Evolutionary conservation across 2,113 vertebrate genomes (phyloP).

Genomic region (Holacanthus passer): DNA sequence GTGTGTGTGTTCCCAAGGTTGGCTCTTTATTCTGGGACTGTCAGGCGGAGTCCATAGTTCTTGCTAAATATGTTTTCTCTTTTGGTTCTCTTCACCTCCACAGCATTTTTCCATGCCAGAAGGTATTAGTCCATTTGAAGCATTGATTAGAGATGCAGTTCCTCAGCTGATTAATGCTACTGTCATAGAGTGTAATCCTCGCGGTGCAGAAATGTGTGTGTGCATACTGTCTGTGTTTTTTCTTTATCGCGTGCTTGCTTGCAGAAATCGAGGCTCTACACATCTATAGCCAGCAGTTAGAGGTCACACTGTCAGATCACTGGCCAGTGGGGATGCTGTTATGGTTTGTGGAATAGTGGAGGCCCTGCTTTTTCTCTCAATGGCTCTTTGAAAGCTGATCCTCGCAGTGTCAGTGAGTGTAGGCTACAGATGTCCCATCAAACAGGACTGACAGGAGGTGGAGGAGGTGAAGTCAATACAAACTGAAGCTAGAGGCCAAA

Average conservation of each 20-base stretch:
- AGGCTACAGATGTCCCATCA: conserved; percentile 62
- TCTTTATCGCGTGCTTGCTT: conserved; percentile 1
- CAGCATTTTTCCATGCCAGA: conserved; percentile 27
- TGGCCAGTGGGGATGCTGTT: conserved; percentile 57
- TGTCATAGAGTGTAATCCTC: conserved; percentile 43
- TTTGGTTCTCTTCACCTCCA: conserved; percentile 4
- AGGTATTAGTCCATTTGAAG: conserved; percentile 30
- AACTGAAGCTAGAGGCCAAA: conserved; percentile 41
- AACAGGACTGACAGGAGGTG: conserved; percentile 42
- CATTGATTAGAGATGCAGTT: conserved; percentile 48
- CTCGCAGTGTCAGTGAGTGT: conserved; percentile 52
- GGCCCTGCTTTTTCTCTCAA: conserved; percentile 52
- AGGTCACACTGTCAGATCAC: conserved; percentile 58
- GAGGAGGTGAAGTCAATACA: conserved; percentile 63
- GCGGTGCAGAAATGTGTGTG: conserved; percentile 21
- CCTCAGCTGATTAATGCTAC: conserved; percentile 51
- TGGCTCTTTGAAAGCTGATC: conserved; percentile 75
- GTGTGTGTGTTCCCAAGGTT: background rate
- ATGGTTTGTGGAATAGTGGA: conserved; percentile 56
- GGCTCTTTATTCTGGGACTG: conserved; percentile 22
- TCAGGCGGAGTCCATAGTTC: conserved; percentile 23
- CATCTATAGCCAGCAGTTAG: conserved; percentile 36
- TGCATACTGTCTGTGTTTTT: conserved; percentile 2
- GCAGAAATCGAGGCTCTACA: conserved; percentile 41
- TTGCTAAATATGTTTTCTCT: conserved; percentile 48